A percentile compares a stretch with the other conserved stretches of the same genome.
Conservation (phyloP, 2,113 vertebrate genomes). For the Athene cunicularia region DNA sequence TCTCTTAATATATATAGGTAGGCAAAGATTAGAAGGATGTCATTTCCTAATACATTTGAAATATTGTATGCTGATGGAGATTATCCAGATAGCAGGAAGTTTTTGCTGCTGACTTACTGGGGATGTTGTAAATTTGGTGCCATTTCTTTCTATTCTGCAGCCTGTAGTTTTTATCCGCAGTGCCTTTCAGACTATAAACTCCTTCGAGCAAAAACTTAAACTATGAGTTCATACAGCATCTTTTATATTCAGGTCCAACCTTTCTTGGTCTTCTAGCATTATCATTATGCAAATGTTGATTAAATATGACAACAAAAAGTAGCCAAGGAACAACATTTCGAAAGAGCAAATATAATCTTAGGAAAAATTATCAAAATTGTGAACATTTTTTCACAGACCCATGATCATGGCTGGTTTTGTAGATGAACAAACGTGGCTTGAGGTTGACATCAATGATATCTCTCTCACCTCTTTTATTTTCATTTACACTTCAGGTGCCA, state of each 20-base stretch:
- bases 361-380: not conserved
- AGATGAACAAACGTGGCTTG: not conserved
- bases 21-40: not conserved
- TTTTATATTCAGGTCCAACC: not conserved
- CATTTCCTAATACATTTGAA: not conserved
- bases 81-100: not conserved
- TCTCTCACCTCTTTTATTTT: not conserved
- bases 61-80: not conserved
- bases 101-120: not conserved
- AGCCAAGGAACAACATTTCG: not conserved
- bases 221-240: not conserved
- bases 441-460: not conserved
- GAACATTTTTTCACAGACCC: not conserved
- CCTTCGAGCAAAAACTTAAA: not conserved
- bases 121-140: not conserved
- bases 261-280: not conserved
- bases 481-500: not conserved
- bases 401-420: not conserved
- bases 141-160: not conserved
- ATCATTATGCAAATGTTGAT: not conserved
- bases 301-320: not conserved
- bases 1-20: not conserved
- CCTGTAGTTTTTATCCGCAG: not conserved
- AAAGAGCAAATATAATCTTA: not conserved
- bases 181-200: not conserved